Conservation (phyloP, 2,888 invertebrate genomes). For the Alloscopus bannaensis region DNA sequence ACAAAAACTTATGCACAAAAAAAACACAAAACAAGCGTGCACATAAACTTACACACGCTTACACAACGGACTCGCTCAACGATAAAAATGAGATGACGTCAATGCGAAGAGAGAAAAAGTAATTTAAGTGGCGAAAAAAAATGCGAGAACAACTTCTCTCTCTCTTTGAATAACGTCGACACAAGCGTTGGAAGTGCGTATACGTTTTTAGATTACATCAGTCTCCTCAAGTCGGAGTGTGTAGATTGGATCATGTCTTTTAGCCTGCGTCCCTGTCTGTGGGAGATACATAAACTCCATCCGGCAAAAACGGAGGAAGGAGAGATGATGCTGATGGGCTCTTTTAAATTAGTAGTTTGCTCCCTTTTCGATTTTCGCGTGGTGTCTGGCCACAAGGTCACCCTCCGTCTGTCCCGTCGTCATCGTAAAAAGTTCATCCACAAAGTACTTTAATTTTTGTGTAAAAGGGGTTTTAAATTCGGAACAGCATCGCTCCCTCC, state of each 20-base stretch:
- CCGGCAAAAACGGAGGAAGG: background rate
- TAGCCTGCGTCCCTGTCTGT: background rate
- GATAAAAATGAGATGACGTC: conserved; percentile 25
- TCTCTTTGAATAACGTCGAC: background rate
- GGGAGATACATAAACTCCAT: background rate
- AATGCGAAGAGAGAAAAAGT: background rate
- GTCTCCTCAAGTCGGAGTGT: background rate
- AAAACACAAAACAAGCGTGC: no score
- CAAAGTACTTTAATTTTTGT: background rate
- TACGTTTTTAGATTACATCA: background rate
- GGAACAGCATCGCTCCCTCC: background rate
- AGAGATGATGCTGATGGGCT: background rate
- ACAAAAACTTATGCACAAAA: background rate
- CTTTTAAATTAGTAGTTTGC: background rate
- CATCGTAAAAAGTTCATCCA: background rate
- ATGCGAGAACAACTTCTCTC: background rate
- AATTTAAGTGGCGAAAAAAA: background rate
- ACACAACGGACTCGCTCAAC: no score
- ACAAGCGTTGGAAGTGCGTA: background rate
- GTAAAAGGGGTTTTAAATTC: background rate
- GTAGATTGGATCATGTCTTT: background rate
- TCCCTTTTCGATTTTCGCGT: background rate
- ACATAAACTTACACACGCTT: no score
- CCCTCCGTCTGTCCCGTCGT: background rate
- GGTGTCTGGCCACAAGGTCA: no score